Base-by-base conservation (phyloP, 2,113 vertebrate genomes). In the Corythaixoides concolor region DNA sequence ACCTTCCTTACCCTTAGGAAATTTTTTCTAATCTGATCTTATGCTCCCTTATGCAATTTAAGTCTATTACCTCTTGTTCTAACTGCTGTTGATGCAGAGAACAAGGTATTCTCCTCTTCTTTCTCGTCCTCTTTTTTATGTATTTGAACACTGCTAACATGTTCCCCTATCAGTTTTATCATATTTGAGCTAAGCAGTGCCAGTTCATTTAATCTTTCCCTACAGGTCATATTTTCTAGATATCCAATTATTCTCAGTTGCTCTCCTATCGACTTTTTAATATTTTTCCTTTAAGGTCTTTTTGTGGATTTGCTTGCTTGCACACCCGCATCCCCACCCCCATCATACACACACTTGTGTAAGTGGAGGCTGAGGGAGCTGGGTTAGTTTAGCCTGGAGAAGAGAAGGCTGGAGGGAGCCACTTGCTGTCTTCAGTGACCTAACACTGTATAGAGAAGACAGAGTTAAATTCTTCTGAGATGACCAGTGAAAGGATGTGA, bases 301-400 rank as follows among this genome's bases (percentile, higher is more conserved):
- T 67, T 45, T 74, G 52, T 15, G 7, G 2, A 43, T 79, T 90
- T 88, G 10, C 37, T 81, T 93, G 23, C 15, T 85, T 87, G 39
- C 8, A 49, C 13, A 22, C 20, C 18, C 9, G 4, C 8, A 15
- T 9, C 20, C 12, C 5, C 11, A 11, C 17, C 3, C 33, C 12
- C 30, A 69, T 5, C 4, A 49, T 13, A 47, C 8, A n/a, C 3
- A 33, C 1, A 32, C 8, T 1, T 2, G 8, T 1, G 3, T 35
- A n/a, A 73, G 21, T 20, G 14, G 3, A 75, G 22, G 12, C 23
- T 49, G 21, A 66, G 12, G 11, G 6, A 74, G 3, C 3, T 43
- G 15, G 15, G 3, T 59, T 69, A 66, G 3, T 32, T 78, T 88
- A 53, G n/a, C 5, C 0, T 2, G 12, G 8, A 76, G 41, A 39